phyloP scores from a whole-genome alignment of 2,113 vertebrate genomes.

The Sisor rabdophorus region DNA sequence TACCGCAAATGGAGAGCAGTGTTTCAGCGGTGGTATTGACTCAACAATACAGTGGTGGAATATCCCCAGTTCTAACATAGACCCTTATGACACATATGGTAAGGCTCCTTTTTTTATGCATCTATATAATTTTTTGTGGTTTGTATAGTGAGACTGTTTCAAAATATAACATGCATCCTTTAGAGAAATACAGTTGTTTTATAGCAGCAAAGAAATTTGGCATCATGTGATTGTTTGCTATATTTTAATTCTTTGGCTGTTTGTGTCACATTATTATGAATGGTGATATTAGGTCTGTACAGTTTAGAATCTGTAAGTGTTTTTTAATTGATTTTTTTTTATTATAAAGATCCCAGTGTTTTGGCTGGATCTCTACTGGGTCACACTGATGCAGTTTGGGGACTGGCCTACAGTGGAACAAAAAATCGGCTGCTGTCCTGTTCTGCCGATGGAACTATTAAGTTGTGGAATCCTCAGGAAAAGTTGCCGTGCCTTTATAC shows the following conservation, averaged over 20 bases:
- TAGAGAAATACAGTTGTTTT: too few species aligned
- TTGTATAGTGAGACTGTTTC: too few species aligned
- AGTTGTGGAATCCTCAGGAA: conserved; percentile 91
- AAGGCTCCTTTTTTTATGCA: conserved; percentile 13
- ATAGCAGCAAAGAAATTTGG: not conserved
- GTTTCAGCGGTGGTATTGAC: conserved; percentile 94
- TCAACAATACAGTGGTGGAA: conserved; percentile 98
- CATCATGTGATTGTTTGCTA: not conserved
- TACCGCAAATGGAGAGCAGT: conserved; percentile 91
- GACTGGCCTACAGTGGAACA: conserved; percentile 89
- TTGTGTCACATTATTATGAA: not conserved
- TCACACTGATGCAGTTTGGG: conserved; percentile 93
- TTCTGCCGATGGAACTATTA: conserved; percentile 93
- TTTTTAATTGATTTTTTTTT: not conserved
- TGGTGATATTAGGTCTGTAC: not conserved
- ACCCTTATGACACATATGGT: conserved; percentile 98
- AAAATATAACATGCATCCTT: not conserved
- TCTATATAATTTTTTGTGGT: not conserved
- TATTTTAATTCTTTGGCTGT: too few species aligned
- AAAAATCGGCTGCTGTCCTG: conserved; percentile 95
- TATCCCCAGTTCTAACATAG: conserved; percentile 91
- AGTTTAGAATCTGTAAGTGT: not conserved
- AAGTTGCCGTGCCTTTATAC: conserved; percentile 89
- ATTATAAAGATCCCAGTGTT: conserved; percentile 81
- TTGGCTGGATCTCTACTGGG: conserved; percentile 86